phyloP scores from a whole-genome alignment of 2,113 vertebrate species.

The Amphiprion percula region DNA sequence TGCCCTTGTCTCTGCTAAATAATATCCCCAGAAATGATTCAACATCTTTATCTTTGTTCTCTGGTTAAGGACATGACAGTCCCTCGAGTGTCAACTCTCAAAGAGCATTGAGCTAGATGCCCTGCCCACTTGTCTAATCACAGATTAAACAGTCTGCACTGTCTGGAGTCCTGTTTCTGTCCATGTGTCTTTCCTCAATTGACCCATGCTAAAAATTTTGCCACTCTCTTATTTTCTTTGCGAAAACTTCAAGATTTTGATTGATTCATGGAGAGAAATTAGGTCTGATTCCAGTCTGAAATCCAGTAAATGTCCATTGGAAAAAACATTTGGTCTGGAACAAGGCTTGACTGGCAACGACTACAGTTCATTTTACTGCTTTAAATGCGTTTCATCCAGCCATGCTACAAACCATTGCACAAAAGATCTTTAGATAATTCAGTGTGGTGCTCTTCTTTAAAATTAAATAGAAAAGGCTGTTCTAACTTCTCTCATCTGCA shows the following conservation, averaged over 20 bases:
- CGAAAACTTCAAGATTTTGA: neutral
- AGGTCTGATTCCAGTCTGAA: neutral
- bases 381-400: slow-evolving; percentile 6
- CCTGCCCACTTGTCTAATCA: slow-evolving; percentile 64
- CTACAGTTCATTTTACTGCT: neutral
- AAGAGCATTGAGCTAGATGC: slow-evolving; percentile 30
- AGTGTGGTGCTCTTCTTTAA: neutral
- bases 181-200: slow-evolving; percentile 7
- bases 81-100: slow-evolving; percentile 22
- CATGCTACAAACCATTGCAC: neutral
- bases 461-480: neutral
- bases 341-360: neutral
- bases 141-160: slow-evolving; percentile 66
- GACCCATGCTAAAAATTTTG: neutral
- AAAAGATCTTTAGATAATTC: slow-evolving; percentile 8
- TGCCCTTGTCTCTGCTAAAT: neutral
- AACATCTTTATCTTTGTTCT: slow-evolving; percentile 3
- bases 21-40: slow-evolving; percentile 9
- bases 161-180: slow-evolving; percentile 45
- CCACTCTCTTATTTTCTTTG: neutral
- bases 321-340: too few relatives aligned
- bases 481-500: too few relatives aligned
- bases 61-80: slow-evolving; percentile 28
- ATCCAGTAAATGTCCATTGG: neutral
- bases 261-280: slow-evolving; percentile 4